A percentile compares a stretch with the other conserved stretches of the same genome.
These are phyloP conservation scores for Cryptoprocta ferox DNA, from an alignment of 2,797 vertebrate genomes.

Conservation along the genomic window DNA sequence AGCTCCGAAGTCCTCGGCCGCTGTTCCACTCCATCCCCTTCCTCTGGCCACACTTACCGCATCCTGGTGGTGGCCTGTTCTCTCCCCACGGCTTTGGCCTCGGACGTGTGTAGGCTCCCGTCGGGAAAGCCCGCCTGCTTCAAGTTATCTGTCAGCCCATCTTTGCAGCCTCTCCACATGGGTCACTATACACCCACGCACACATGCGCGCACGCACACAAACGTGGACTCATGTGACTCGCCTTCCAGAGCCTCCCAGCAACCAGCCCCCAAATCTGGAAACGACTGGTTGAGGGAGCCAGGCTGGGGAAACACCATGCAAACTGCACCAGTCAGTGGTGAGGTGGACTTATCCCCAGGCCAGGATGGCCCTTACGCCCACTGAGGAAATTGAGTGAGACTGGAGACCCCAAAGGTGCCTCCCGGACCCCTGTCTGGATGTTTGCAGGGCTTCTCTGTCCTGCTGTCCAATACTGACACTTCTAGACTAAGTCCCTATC, in stretches of 20 bases:
- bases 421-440: background rate
- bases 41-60: background rate
- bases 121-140: background rate
- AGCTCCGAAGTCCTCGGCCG: background rate
- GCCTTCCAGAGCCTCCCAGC: background rate
- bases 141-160: rapidly evolving
- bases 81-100: background rate
- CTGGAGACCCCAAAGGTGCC: background rate
- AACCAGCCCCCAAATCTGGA: background rate
- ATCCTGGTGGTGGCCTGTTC: background rate
- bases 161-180: background rate
- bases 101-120: background rate
- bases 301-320: background rate
- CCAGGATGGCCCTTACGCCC: background rate
- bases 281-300: background rate
- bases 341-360: background rate
- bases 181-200: rapidly evolving
- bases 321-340: background rate
- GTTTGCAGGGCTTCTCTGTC: background rate
- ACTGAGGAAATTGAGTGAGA: background rate
- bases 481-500: background rate
- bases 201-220: rapidly evolving
- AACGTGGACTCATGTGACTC: background rate
- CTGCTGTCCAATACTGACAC: background rate
- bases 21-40: background rate